A percentile compares a stretch with the other conserved stretches of the same genome.
Conservation (phyloP, 2,888 invertebrate genomes). For the Apoda limacodes region DNA sequence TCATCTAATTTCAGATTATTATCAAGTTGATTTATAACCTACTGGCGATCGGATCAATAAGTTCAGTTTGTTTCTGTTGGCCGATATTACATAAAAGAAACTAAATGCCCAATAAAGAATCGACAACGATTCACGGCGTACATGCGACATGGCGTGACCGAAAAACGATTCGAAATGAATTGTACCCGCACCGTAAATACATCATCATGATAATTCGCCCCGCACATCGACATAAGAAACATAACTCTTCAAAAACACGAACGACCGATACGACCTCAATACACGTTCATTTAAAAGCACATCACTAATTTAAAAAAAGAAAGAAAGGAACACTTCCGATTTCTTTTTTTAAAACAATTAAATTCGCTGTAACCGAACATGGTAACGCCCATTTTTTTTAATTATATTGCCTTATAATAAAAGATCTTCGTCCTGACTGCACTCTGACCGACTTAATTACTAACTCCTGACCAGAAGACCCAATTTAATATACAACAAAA, state of each 20-base stretch:
- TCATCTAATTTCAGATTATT: slow-evolving; percentile 38
- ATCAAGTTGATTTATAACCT: slow-evolving; percentile 38
- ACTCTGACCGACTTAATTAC: slow-evolving; percentile 69
- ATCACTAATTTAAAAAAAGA: no score
- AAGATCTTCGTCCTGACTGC: no score
- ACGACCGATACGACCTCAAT: no score
- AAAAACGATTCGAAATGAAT: slow-evolving; percentile 59
- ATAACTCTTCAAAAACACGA: no score
- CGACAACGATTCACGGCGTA: slow-evolving; percentile 46
- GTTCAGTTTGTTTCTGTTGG: slow-evolving; percentile 36
- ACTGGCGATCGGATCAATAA: slow-evolving; percentile 29
- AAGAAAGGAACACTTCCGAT: slow-evolving; percentile 24
- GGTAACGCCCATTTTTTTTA: slow-evolving; percentile 57
- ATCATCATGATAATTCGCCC: slow-evolving; percentile 53
- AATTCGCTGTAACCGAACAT: no score
- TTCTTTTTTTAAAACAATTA: no score
- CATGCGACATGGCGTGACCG: slow-evolving; percentile 69
- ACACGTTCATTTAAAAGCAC: not conserved
- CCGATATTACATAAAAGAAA: slow-evolving; percentile 42
- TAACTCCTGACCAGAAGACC: slow-evolving; percentile 55
- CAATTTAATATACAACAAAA: slow-evolving; percentile 40
- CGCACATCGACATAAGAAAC: slow-evolving; percentile 37
- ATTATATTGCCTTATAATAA: slow-evolving; percentile 66
- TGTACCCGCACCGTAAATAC: slow-evolving; percentile 56
- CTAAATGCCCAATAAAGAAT: slow-evolving; percentile 54